Percentiles rank a stretch among this genome's conserved stretches.
Conservation (phyloP, 1,140 invertebrate species). For the Penaeus indicus region DNA sequence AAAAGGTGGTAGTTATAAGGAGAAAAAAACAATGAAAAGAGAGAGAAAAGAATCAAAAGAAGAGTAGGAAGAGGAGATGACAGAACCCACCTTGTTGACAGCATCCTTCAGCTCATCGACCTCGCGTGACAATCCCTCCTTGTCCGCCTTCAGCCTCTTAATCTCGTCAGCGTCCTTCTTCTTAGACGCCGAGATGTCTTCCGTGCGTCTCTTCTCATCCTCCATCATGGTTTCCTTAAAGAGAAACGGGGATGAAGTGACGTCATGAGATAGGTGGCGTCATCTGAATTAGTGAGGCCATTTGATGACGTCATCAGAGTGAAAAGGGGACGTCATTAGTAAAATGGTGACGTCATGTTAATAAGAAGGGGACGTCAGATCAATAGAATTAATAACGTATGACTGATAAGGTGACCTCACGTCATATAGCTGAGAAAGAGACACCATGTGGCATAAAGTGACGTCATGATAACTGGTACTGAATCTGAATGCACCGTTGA, state of each 20-base stretch:
- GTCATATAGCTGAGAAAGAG: too few relatives aligned
- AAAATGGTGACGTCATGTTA: background rate
- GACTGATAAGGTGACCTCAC: too few relatives aligned
- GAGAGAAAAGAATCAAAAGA: background rate
- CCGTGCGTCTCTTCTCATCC: constrained; percentile 75
- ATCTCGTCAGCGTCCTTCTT: constrained; percentile 61
- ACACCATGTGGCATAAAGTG: too few relatives aligned
- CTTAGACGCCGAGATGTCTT: constrained; percentile 72
- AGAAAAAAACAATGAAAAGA: background rate
- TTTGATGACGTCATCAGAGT: too few relatives aligned
- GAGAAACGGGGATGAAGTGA: background rate
- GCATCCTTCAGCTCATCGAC: constrained; percentile 58
- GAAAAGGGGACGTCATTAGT: background rate
- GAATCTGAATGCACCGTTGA: too few relatives aligned
- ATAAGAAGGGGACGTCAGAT: too few relatives aligned
- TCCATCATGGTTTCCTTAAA: constrained; percentile 71
- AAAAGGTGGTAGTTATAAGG: background rate
- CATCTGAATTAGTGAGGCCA: too few relatives aligned
- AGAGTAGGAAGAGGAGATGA: too few relatives aligned
- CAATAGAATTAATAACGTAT: too few relatives aligned
- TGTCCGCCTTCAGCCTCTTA: constrained; percentile 67
- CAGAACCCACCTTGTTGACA: constrained; percentile 32
- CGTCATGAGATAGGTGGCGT: background rate
- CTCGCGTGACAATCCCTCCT: constrained; percentile 47
- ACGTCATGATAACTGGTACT: too few relatives aligned